Conservation (phyloP, 1,140 invertebrate genomes). For the Bombus breviceps region DNA sequence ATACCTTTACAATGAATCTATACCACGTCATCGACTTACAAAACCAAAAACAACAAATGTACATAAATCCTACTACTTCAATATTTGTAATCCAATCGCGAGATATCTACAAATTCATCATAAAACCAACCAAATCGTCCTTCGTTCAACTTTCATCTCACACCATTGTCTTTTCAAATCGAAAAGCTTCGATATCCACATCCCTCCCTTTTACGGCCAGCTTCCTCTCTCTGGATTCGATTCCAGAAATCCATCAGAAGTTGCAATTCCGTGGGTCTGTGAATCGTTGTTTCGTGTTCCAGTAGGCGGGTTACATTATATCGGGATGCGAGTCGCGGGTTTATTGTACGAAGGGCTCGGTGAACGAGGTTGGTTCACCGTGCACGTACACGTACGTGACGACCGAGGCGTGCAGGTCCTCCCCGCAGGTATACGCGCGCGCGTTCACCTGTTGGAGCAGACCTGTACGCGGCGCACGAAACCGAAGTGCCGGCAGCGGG, state of each 20-base stretch:
- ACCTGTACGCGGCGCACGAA: slow-evolving; percentile 30
- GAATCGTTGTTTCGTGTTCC: slow-evolving; percentile 62
- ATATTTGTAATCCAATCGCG: too few relatives aligned
- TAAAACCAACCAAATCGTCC: background rate
- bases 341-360: slow-evolving; percentile 60
- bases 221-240: slow-evolving; percentile 8
- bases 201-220: background rate
- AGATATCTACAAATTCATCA: too few relatives aligned
- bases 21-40: too few relatives aligned
- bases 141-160: background rate
- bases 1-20: too few relatives aligned
- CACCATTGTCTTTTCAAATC: background rate
- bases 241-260: slow-evolving; percentile 64
- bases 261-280: slow-evolving; percentile 56
- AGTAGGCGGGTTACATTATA: slow-evolving; percentile 61
- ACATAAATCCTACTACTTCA: too few relatives aligned
- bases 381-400: slow-evolving; percentile 47
- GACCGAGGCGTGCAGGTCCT: background rate
- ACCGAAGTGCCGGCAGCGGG: slow-evolving; percentile 36
- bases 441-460: slow-evolving; percentile 40
- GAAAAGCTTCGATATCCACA: background rate
- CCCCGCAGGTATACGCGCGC: slow-evolving; percentile 41
- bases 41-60: too few relatives aligned
- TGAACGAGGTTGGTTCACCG: slow-evolving; percentile 19
- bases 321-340: slow-evolving; percentile 53